Evolutionary conservation across 2,888 invertebrate genomes (phyloP).

Genomic region (Drosophila paracracens): DNA sequence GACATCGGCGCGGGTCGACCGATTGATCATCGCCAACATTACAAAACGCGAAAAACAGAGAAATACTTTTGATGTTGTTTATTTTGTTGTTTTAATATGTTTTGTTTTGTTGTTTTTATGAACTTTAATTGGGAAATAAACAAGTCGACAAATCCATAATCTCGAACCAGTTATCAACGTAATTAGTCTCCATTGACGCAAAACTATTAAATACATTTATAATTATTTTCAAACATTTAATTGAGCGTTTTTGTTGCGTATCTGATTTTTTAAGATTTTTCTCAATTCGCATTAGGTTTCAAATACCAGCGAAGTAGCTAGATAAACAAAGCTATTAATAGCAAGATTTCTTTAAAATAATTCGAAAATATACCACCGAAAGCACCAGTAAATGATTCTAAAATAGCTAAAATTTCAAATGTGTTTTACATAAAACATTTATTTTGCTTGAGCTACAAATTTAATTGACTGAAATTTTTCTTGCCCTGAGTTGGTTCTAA

Average conservation of each 20-base stretch:
- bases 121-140: conserved; percentile 36
- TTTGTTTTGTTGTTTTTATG: conserved; percentile 39
- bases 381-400: background rate
- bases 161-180: conserved; percentile 43
- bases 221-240: conserved; percentile 8
- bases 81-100: conserved; percentile 31
- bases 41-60: conserved; percentile 54
- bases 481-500: background rate
- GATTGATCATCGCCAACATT: conserved; percentile 44
- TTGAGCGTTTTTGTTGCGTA: background rate
- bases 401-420: background rate
- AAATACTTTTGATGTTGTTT: conserved; percentile 37
- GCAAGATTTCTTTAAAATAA: background rate
- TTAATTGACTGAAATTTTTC: background rate
- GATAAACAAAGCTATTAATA: background rate
- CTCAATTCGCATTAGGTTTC: background rate
- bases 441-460: background rate
- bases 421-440: background rate
- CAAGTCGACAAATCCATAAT: conserved; percentile 42
- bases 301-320: background rate
- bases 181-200: conserved; percentile 38
- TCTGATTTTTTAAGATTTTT: background rate
- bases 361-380: background rate
- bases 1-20: conserved; percentile 32
- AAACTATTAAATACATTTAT: conserved; percentile 25